Base-by-base conservation (phyloP, 23 tunicate species). In the Phallusia fumigata region DNA sequence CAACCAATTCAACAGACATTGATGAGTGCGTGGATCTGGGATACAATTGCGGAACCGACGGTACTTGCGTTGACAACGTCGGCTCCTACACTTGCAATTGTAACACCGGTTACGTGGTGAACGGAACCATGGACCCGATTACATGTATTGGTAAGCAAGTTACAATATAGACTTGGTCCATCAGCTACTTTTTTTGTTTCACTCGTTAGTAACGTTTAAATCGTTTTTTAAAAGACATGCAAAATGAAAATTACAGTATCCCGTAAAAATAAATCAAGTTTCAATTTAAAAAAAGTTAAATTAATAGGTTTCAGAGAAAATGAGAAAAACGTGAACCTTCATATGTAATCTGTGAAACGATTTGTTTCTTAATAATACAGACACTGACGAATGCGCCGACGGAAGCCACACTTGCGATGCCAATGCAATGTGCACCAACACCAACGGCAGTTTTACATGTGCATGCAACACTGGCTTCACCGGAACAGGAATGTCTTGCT, bases 1-100 rank as follows among this genome's bases (percentile, higher is more conserved):
- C 8, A 40, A 40, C 5, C 47, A 40, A 40, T 40, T 40, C 47
- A 1, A 58, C 69, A 58, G 69, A 58, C 13, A 6, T 58, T 58
- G 13, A 58, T 58, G 69, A 58, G 69, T 58, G 69, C 28, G 5
- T 16, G 69, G 69, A 24, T 21, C 5, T 22, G 3, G 51, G 32
- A 19, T n/a, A 80, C 51, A 15, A 28, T 64, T 80, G 84, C 30
- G 73, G 50, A 5, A 33, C 26, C 10, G 26, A 51, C 69, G 73
- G 36, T 10, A 80, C 74, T 33, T 80, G 84, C 30, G 36, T 64
- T 31, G 51, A 80, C 34, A 53, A 24, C 35, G 84, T 30, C 69
- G 84, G 84, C 3, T 64, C 34, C 13, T 80, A 28, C 35, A 80
- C 76, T 33, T 80, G 84, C 72, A 22, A 32, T 18, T 80, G 84